Conservation (phyloP, 2,888 invertebrate species). For the Opisthograptis luteolata region DNA sequence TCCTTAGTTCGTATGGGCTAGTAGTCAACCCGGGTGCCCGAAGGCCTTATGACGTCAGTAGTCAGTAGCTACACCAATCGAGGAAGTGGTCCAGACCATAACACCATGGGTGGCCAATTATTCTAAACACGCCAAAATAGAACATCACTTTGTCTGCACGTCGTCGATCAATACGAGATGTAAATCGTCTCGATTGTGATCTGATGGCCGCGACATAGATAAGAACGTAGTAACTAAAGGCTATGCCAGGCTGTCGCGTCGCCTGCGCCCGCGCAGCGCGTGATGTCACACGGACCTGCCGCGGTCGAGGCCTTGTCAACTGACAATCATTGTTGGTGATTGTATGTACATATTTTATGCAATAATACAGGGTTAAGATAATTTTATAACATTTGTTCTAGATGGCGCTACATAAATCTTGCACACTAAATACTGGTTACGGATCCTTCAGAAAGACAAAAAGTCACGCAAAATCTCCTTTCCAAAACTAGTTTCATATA, state of each 20-base stretch:
- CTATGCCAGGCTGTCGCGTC: slow-evolving; percentile 22
- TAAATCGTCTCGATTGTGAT: slow-evolving; percentile 77
- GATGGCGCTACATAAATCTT: no score
- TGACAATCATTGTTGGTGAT: slow-evolving; percentile 45
- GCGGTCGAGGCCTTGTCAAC: slow-evolving; percentile 49
- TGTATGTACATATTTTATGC: slow-evolving; percentile 45
- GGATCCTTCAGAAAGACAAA: no score
- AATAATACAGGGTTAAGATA: slow-evolving; percentile 21
- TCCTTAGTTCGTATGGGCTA: no score
- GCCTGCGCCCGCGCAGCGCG: slow-evolving; percentile 56
- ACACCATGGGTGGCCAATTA: slow-evolving; percentile 67
- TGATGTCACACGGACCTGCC: slow-evolving; percentile 65
- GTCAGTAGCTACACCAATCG: slow-evolving; percentile 12
- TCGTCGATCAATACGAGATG: slow-evolving; percentile 79
- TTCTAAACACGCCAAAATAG: slow-evolving; percentile 62
- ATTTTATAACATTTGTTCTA: slow-evolving; percentile 1
- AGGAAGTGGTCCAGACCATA: slow-evolving; percentile 34
- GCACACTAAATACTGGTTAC: no score
- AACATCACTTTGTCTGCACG: slow-evolving; percentile 54
- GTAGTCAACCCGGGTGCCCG: no score
- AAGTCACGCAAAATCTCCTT: no score
- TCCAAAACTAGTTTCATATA: no score
- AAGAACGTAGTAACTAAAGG: slow-evolving; percentile 11
- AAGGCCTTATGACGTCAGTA: slow-evolving; percentile 5
- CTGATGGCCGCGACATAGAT: slow-evolving; percentile 41